Percentiles rank a stretch among this genome's conserved stretches.
phyloP scores from a whole-genome alignment of 2,888 invertebrate species.

The Pristionchus entomophagus region DNA sequence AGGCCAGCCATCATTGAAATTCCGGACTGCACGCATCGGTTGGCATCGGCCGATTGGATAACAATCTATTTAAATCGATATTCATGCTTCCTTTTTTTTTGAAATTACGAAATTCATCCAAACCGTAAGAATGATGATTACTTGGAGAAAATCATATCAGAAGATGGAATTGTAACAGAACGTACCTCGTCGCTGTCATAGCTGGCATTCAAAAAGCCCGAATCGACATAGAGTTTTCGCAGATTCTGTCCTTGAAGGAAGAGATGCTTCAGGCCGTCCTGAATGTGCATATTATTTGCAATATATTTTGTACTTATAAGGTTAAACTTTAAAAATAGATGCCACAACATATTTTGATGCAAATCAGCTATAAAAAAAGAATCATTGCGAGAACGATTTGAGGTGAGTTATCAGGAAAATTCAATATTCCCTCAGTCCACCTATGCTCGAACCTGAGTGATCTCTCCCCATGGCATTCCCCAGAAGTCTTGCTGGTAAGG shows the following conservation, averaged over 20 bases:
- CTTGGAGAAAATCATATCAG: too few relatives aligned
- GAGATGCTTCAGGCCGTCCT: conserved; percentile 19
- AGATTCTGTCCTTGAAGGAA: conserved; percentile 29
- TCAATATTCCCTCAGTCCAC: too few relatives aligned
- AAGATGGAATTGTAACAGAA: not conserved
- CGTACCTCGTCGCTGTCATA: conserved; percentile 31
- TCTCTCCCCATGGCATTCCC: conserved; percentile 60
- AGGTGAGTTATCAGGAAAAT: too few relatives aligned
- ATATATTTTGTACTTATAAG: too few relatives aligned
- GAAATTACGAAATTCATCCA: too few relatives aligned
- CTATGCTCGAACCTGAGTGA: conserved; percentile 56
- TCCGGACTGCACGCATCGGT: not conserved
- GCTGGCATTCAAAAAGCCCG: not conserved
- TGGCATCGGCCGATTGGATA: not conserved
- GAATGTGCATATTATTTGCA: too few relatives aligned
- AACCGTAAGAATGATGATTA: too few relatives aligned
- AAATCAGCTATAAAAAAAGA: not conserved
- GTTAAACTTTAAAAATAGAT: not conserved
- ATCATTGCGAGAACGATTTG: not conserved
- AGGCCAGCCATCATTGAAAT: conserved; percentile 15
- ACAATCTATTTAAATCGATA: not conserved
- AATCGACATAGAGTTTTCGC: conserved; percentile 1
- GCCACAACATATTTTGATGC: not conserved
- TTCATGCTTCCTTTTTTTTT: not conserved
- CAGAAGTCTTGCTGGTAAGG: conserved; percentile 51